Evolutionary conservation across 1,140 invertebrate species (phyloP), one percentile per base, ranked within the genome.

Genomic region (Mya arenaria): DNA sequence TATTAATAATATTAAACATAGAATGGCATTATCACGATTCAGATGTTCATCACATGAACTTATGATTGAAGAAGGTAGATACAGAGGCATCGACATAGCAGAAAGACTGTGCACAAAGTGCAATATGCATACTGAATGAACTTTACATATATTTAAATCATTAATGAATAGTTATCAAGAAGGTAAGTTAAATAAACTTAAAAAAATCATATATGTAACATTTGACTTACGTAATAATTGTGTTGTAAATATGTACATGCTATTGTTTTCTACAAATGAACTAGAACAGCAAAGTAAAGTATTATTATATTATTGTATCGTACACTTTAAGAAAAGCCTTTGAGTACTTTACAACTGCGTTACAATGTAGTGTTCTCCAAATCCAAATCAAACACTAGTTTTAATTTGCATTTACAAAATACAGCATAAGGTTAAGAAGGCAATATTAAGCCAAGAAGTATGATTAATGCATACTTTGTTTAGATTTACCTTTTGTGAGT

Each of bases 1-100:
- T 32, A 36, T 72, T 28, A 23, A 2, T 2, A 48, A 32, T 34
- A 3, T 1, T 52, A 72, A 56, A 6, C 25, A 72, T 72, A 2
- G 48, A 32, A 34, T 72, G 32, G n/a, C 30, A 34, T 36, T 72
- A 23, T 55, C 68, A 4, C 17, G 28, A 55, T 55, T 72, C 36
- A 72, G 69, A 56, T 28, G 68, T 56, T 52, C 48, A 13, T 34
- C 68, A 28, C 39, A 72, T 55, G 37, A 30, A 36, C 37, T 72
- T 19, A 2, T n/a, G 4, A 55, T 55, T 25, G 48, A 72, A 72
- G 48, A 48, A 23, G 68, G 68, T 36, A 72, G 68, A 55, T 56
- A 52, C 30, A 4, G 48, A 52, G 58, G 58, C 25, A 32, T 72
- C 4, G 48, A 36, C 19, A 5, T 25, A 56, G 15, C 5, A 5